Percentiles rank a stretch among this genome's conserved stretches.
These are phyloP conservation scores for Tenebrosternarchus preto DNA, from an alignment of 2,113 vertebrate species.

Conservation along the genomic window DNA sequence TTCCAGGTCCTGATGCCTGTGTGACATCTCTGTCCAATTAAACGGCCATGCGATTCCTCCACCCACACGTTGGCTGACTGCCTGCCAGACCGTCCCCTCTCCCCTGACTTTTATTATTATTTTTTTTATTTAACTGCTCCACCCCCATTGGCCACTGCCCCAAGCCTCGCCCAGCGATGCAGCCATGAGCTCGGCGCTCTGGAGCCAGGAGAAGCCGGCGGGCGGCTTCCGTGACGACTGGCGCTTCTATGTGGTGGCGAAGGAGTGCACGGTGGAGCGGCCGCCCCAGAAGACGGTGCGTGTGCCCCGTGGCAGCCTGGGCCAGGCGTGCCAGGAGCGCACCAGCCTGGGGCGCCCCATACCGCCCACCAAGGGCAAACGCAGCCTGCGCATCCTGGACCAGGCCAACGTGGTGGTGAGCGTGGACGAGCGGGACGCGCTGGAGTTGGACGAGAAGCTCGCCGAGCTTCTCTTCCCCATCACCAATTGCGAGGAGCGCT, in stretches of 20 bases:
- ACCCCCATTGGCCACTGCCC: conserved; percentile 5
- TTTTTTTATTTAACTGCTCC: not conserved
- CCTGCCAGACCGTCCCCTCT: not conserved
- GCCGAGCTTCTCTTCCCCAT: conserved; percentile 95
- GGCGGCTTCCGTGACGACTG: conserved; percentile 91
- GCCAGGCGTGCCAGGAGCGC: conserved; percentile 91
- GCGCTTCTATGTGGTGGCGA: conserved; percentile 91
- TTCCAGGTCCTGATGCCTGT: conserved; percentile 27
- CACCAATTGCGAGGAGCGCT: conserved; percentile 94
- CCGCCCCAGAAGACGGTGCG: conserved; percentile 89
- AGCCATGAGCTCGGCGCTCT: conserved; percentile 93
- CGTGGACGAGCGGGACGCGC: conserved; percentile 90
- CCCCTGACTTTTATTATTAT: not conserved
- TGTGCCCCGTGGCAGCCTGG: conserved; percentile 91
- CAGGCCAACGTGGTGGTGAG: conserved; percentile 87
- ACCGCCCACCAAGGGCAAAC: conserved; percentile 90
- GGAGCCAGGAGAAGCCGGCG: conserved; percentile 93
- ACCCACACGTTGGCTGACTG: conserved; percentile 36
- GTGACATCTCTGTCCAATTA: conserved; percentile 28
- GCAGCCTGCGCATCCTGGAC: conserved; percentile 91
- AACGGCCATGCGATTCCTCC: conserved; percentile 44
- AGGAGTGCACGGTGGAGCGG: conserved; percentile 91
- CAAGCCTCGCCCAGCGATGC: conserved; percentile 46
- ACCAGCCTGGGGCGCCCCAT: conserved; percentile 84
- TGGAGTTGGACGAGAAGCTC: conserved; percentile 89